phyloP scores from a whole-genome alignment of 2,797 vertebrate species.

The Lepus townsendii region DNA sequence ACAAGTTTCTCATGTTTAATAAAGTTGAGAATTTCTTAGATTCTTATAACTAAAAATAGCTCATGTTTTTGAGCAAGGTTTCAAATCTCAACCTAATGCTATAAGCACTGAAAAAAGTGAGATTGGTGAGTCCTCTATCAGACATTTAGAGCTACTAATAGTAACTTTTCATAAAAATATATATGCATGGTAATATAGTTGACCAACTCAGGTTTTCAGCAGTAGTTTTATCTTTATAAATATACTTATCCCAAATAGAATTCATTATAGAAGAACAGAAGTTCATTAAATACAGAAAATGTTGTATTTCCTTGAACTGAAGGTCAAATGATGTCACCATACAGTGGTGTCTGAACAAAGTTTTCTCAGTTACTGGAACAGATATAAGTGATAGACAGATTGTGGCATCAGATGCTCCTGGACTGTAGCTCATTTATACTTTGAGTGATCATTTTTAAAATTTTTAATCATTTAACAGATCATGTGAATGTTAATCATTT shows the following conservation, averaged over 20 bases:
- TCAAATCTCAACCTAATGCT: not conserved
- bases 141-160: not conserved
- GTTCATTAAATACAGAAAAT: constrained; percentile 16
- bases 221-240: not conserved
- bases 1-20: not conserved
- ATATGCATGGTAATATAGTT: not conserved
- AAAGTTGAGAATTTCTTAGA: not conserved
- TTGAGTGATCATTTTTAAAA: not conserved
- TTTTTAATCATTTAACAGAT: not conserved
- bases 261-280: not conserved
- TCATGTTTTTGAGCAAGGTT: constrained; percentile 30
- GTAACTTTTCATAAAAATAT: not conserved
- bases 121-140: not conserved
- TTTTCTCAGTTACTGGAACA: not conserved
- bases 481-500: not conserved
- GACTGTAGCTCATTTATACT: not conserved
- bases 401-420: too few relatives aligned
- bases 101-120: not conserved
- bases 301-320: not conserved
- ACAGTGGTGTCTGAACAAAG: not conserved
- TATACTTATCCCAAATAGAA: not conserved
- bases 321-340: not conserved
- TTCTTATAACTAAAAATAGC: not conserved
- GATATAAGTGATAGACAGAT: not conserved
- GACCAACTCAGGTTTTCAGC: not conserved